Base-by-base conservation (phyloP, 2,113 vertebrate species). In the Rutilus rutilus region DNA sequence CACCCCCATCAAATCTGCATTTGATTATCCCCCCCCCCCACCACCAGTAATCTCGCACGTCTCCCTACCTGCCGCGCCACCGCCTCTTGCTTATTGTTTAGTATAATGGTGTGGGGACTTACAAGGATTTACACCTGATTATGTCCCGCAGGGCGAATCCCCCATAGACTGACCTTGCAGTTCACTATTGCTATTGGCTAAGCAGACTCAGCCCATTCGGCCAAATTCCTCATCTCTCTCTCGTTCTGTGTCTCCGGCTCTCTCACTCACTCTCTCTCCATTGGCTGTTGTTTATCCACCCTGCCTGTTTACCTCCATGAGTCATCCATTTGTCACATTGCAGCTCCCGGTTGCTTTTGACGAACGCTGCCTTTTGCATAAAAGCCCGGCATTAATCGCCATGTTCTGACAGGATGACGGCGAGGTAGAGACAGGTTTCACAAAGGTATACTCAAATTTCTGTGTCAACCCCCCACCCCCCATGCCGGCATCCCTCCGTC, bases 231-330 rank as follows among this genome's bases (percentile, higher is more conserved):
- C 57, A 69, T 64, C 45, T 62, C 78, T 47, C 75, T 75, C 73
- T 64, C 21, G 2, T 42, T 42, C 23, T 71, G 36, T 71, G 36
- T 71, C 36, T 71, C 67, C 5, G 36, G 67, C n/a, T 82, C 59
- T 77, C 39, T 23, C 42, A 8, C 57, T 71, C 67, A 60, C 75
- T 27, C 54, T 47, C 59, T 57, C 84, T 71, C 81, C 21, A 77
- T 73, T 85, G 79, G 69, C 57, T 86, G 88, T 85, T 85, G 78
- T 85, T 84, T 88, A 88, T 85, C 82, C 65, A 85, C 85, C 57
- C 64, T 85, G 89, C 87, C 85, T 85, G 79, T 90, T 88, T 88
- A 85, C 89, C 87, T 90, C 83, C 76, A 64, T 86, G 84, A 90
- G 78, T 88, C 87, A 85, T 90, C 83, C 73, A 60, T 85, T 88